Base-by-base conservation (phyloP, 1,140 invertebrate species). In the Stegodyphus dumicola region DNA sequence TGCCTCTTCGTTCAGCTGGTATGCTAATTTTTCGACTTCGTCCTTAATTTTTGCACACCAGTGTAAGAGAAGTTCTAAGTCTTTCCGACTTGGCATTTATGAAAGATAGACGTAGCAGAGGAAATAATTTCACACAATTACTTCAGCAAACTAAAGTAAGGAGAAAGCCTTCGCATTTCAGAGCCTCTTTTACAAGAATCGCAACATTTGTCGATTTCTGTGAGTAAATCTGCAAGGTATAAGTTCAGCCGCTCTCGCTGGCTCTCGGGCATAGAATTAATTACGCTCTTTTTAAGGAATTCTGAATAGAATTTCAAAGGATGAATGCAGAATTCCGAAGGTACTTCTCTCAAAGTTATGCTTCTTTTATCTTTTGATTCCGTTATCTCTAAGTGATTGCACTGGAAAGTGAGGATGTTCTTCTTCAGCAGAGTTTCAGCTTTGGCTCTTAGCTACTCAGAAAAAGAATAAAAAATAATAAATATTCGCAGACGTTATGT, bases 201-300 rank as follows among this genome's bases (percentile, higher is more conserved):
- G 10, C 77, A 80, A 6, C 48, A 7, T 17, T 15, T 70, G 17
- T 48, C 18, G 1, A n/a, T 17, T 6, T 18, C 51, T 33, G 13
- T 48, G 7, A 80, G 67, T 7, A 80, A 13, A n/a, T 71, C 66
- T 15, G 67, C 67, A 0, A 80, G 53, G 13, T 71, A 80, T 1
- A 80, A 15, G 48, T 80, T 71, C 6, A 80, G 51, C 1, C 67
- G 51, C 13, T 71, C 53, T 15, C 77, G 51, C 33, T 80, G 77
- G 17, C 77, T 56, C 13, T 80, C 67, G 1, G 77, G 10, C 66
- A 80, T 80, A 1, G 67, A 65, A 10, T 60, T 73, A 10, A 75
- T 52, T 10, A 83, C 56, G 18, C 71, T 52, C 13, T 65, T 33
- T n/a, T 33, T 64, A 13, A 83, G 48, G 5, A 51, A 74, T 6